phyloP scores from a whole-genome alignment of 1,140 invertebrate genomes.

The Telenomus remus region DNA sequence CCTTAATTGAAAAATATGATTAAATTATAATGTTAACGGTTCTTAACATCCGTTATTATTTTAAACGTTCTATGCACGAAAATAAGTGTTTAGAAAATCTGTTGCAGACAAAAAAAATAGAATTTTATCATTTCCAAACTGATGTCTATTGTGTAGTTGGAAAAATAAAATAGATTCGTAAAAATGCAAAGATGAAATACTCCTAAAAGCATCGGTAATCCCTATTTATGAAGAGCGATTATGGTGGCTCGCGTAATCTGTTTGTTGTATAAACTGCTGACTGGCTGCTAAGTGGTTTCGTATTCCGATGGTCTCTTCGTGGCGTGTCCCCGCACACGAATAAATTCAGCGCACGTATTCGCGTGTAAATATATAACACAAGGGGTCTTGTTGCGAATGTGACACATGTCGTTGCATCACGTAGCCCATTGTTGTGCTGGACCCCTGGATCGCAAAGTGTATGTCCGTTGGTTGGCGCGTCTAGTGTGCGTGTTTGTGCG shows the following conservation, averaged over 20 bases:
- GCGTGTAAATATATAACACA: slow-evolving; percentile 35
- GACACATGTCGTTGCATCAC: slow-evolving; percentile 75
- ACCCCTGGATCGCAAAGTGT: slow-evolving; percentile 29
- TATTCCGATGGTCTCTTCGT: slow-evolving; percentile 55
- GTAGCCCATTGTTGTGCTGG: slow-evolving; percentile 46
- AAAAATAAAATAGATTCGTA: no score
- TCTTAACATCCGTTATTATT: no score
- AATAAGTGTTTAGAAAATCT: no score
- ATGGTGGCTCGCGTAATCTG: slow-evolving; percentile 69
- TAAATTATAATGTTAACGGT: no score
- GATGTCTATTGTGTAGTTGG: no score
- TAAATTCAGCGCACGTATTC: slow-evolving; percentile 20
- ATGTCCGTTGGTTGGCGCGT: slow-evolving; percentile 1
- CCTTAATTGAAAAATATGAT: not conserved
- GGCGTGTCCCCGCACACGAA: slow-evolving; percentile 11
- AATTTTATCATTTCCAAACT: no score
- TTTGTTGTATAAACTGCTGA: slow-evolving; percentile 71
- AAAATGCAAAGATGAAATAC: no score
- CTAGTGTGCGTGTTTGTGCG: not conserved
- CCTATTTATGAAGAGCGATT: slow-evolving; percentile 10
- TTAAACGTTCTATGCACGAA: no score
- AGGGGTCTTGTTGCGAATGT: slow-evolving; percentile 59
- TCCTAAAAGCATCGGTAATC: not conserved
- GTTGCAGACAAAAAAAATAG: no score
- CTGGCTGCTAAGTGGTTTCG: slow-evolving; percentile 73